Base-by-base conservation (phyloP, 2,888 invertebrate genomes). In the Zygothrica quintamaculata region DNA sequence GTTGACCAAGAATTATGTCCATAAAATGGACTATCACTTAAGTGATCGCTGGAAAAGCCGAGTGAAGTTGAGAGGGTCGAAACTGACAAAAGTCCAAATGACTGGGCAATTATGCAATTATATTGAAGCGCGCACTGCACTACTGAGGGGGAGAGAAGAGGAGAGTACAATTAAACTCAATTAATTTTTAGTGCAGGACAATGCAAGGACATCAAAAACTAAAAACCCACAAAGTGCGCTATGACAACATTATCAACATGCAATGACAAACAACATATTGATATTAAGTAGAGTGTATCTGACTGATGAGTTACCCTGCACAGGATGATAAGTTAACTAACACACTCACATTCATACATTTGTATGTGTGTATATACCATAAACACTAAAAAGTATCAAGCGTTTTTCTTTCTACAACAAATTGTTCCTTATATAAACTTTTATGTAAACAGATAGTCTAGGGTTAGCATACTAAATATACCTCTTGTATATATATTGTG, bases 51-150 rank as follows among this genome's bases (percentile, higher is more conserved):
- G 16, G 5, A 33, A 46, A 11, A 11, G 57, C 26, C 33, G 29
- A 29, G 31, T 13, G 36, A 25, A 18, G 46, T 44, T 59, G 62
- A 51, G 42, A 67, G 81, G 84, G 85, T 52, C 74, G 80, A 75
- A 81, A 75, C 76, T 84, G 82, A 69, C 87, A 34, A 62, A n/a
- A 33, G 40, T 22, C 73, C 78, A 81, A 82, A 87, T 87, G 85
- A 79, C 84, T 71, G 53, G 70, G 84, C 78, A 84, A 87, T 84
- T 84, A 87, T 85, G 85, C 85, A 87, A 87, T 87, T 84, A 87
- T 68, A 53, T 55, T 67, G 65, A 81, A 66, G 74, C 77, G 72
- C 78, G 68, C 74, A 29, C 52, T 55, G 8, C 15, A 36, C n/a
- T n/a, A 5, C 16, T 33, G 40, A 26, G 40, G 26, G 43, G 59